Conservation (phyloP, 2,797 vertebrate species). For the Ptychadena robeensis region DNA sequence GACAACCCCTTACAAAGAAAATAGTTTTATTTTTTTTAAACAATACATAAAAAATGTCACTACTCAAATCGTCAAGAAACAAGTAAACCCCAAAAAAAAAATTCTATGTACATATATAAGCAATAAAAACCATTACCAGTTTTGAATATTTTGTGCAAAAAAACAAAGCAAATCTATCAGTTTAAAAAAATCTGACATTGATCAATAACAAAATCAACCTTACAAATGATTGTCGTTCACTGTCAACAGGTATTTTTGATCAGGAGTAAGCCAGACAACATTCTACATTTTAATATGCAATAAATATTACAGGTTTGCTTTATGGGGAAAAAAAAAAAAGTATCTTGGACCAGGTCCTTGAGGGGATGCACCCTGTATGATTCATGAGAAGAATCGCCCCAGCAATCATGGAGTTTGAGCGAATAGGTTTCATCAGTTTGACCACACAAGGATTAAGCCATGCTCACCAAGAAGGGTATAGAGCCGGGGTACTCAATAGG, state of each 20-base stretch:
- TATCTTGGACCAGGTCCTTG: not conserved
- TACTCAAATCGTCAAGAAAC: slow-evolving; percentile 22
- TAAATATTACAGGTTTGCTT: not conserved
- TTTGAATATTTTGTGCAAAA: slow-evolving; percentile 43
- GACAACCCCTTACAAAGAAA: slow-evolving; percentile 4
- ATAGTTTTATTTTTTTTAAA: slow-evolving; percentile 23
- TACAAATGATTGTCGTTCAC: not conserved
- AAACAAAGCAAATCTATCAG: not conserved
- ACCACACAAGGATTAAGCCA: too few relatives aligned
- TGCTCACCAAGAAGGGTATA: too few relatives aligned
- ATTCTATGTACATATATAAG: slow-evolving; percentile 18
- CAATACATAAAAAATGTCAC: slow-evolving; percentile 14
- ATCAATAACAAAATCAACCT: not conserved
- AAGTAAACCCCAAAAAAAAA: slow-evolving; percentile 3
- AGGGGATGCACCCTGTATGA: too few relatives aligned
- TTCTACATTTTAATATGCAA: not conserved
- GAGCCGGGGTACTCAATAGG: too few relatives aligned
- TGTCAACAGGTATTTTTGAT: not conserved
- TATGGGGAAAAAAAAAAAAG: not conserved
- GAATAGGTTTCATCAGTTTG: too few relatives aligned
- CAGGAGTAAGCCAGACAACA: not conserved
- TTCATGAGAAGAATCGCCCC: too few relatives aligned
- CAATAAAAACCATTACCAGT: slow-evolving; percentile 29
- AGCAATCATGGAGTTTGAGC: too few relatives aligned
- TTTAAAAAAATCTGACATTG: not conserved